A percentile compares a stretch with the other conserved stretches of the same genome.
These are phyloP conservation scores for Tholera decimalis DNA, from an alignment of 2,888 invertebrate species.

Conservation along the genomic window DNA sequence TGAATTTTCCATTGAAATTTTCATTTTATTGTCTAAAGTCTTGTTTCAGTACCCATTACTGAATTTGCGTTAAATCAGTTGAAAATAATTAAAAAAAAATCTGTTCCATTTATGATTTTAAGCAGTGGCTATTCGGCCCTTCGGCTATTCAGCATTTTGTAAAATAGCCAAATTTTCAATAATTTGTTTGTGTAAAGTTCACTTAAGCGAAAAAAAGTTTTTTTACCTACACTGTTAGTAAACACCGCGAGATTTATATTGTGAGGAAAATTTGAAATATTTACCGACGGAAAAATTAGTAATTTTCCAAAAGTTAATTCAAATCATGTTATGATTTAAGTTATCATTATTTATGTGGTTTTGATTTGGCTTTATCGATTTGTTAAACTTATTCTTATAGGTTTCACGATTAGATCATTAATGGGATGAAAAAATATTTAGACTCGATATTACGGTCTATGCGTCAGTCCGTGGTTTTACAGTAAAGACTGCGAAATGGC, in stretches of 20 bases:
- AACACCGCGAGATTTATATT: background rate
- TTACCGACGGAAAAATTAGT: background rate
- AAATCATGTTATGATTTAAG: background rate
- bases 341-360: slow-evolving; percentile 7
- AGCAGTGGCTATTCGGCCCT: too few species aligned
- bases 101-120: too few species aligned
- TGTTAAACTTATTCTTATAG: slow-evolving; percentile 9
- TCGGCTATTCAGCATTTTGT: background rate
- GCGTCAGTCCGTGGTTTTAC: too few species aligned
- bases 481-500: too few species aligned
- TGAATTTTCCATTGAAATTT: background rate
- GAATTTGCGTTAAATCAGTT: too few species aligned
- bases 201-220: background rate
- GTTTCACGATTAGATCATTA: background rate
- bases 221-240: background rate
- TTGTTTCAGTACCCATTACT: too few species aligned
- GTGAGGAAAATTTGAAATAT: background rate
- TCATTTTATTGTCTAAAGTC: background rate
- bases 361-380: background rate
- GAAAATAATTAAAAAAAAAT: too few species aligned
- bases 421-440: too few species aligned
- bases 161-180: background rate
- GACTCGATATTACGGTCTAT: too few species aligned
- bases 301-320: background rate
- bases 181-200: background rate